phyloP scores from a whole-genome alignment of 2,888 invertebrate genomes.

The Bimastos eiseni region DNA sequence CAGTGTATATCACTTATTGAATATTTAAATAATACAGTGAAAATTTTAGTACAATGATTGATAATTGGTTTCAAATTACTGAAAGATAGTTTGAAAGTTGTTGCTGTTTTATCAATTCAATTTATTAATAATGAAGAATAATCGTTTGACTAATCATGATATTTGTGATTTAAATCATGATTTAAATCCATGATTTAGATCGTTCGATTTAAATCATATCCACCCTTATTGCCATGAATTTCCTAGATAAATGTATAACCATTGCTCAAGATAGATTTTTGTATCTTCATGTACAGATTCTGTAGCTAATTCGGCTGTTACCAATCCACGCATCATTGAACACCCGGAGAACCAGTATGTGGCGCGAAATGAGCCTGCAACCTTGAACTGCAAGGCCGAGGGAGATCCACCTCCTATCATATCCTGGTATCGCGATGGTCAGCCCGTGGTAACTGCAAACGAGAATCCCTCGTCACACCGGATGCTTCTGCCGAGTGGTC shows the following conservation, averaged over 20 bases:
- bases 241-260: neutral
- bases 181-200: no score
- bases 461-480: constrained; percentile 80
- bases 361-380: constrained; percentile 93
- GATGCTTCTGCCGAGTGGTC: constrained; percentile 78
- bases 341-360: constrained; percentile 95
- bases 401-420: constrained; percentile 80
- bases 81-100: no score
- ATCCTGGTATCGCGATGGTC: constrained; percentile 91
- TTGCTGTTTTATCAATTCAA: no score
- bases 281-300: neutral
- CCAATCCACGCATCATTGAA: constrained; percentile 84
- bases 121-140: no score
- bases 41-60: no score
- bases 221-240: neutral
- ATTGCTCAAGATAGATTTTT: neutral
- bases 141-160: no score
- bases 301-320: neutral
- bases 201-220: no score
- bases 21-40: no score
- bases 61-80: no score
- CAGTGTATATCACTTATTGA: no score
- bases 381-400: constrained; percentile 95
- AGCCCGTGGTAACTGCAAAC: constrained; percentile 69
- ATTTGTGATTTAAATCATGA: no score